Base-by-base conservation (phyloP, 2,888 invertebrate species). In the Luffia ferchaultella region DNA sequence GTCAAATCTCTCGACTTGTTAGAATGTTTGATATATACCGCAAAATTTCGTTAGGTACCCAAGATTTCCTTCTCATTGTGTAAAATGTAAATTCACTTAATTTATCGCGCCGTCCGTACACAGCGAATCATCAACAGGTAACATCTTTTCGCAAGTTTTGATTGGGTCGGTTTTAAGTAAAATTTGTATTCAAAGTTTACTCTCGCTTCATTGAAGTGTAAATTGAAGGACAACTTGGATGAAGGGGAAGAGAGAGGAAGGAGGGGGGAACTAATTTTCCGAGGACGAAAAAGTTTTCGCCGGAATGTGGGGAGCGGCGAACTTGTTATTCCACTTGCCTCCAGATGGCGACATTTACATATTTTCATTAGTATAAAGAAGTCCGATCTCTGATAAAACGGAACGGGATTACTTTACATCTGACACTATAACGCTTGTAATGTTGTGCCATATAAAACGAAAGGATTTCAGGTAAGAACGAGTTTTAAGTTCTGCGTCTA, bases 191-290 rank as follows among this genome's bases (percentile, higher is more conserved):
- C 62, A 63, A 65, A 68, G 61, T 69, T 68, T 62, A 60, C 58
- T 62, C 57, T 54, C 58, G 58, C 65, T 62, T 63, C 65, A 69
- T 66, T 69, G 66, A 68, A 67, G 71, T 73, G 72, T 68, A 69
- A 73, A 73, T 70, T 71, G 68, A 68, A 65, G 71, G 64, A 62
- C 60, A 63, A 66, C 64, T 68, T 62, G 52, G n/a, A n/a, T n/a
- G n/a, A n/a, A n/a, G n/a, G n/a, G n/a, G n/a, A n/a, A n/a, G n/a
- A n/a, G n/a, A n/a, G n/a, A n/a, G n/a, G n/a, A n/a, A n/a, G n/a
- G n/a, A n/a, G n/a, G 52, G 55, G 58, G 70, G 58, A 70, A 68
- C 64, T 68, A 63, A 70, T 70, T 67, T 64, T 50, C 59, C 54
- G 55, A 58, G 45, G 52, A n/a, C 50, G 54, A 64, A 65, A 68